Conservation (phyloP, 2,888 invertebrate genomes). For the Dorcus hopei region DNA sequence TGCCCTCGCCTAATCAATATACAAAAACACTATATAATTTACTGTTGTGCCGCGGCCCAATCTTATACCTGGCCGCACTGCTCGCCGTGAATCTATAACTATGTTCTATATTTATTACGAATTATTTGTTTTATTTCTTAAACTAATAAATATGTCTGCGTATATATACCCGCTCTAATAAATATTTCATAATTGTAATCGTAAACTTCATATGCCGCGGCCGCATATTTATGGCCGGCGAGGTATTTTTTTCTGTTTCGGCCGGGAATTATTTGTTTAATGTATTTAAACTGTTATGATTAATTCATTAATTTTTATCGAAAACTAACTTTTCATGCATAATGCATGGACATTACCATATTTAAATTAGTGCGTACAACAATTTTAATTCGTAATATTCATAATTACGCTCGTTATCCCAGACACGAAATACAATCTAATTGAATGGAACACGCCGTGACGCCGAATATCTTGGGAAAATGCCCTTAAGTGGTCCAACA, state of each 20-base stretch:
- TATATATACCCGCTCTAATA: constrained; percentile 45
- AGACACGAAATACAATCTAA: too few relatives aligned
- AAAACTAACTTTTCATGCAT: neutral
- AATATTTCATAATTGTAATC: constrained; percentile 47
- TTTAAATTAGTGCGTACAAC: too few relatives aligned
- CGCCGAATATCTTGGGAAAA: too few relatives aligned
- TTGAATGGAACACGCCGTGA: too few relatives aligned
- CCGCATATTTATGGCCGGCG: constrained; percentile 12
- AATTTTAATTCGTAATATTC: too few relatives aligned
- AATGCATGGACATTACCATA: neutral
- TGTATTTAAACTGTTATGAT: neutral
- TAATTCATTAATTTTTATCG: neutral
- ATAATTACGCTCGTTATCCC: too few relatives aligned
- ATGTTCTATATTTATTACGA: constrained; percentile 43
- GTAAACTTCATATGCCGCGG: constrained; percentile 33
- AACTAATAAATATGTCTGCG: constrained; percentile 49
- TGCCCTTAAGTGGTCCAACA: too few relatives aligned
- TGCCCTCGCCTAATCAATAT: constrained; percentile 48
- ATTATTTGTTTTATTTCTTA: constrained; percentile 48
- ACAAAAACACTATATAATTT: constrained; percentile 48
- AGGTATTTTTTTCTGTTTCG: neutral
- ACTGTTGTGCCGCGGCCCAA: constrained; percentile 39
- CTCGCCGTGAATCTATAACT: constrained; percentile 40
- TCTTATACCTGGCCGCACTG: constrained; percentile 34
- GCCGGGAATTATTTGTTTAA: neutral